Base-by-base conservation (phyloP, 2,113 vertebrate species). In the Chaetodon trifascialis region DNA sequence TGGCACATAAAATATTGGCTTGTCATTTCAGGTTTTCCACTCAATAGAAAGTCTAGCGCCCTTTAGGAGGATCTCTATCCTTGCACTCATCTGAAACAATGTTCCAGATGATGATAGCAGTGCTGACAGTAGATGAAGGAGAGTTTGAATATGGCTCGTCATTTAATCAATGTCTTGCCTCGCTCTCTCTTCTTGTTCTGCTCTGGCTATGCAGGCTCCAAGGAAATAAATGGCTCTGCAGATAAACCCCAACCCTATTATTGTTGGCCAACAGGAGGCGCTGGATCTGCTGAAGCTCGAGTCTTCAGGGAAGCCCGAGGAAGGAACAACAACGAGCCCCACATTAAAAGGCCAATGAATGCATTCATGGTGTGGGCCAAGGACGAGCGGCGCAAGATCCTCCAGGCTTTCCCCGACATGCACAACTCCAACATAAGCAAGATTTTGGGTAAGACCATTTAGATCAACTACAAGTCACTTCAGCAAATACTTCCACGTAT, bases 331-430 rank as follows among this genome's bases (percentile, higher is more conserved):
- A 99, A 96, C 9, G 98, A 99, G 91, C 98, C 98, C 14, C 98
- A 99, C 95, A 99, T 99, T 96, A 99, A 99, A 90, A 94, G 98
- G 93, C 98, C 98, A 90, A 99, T 99, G 98, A 99, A 99, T 65
- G 98, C 98, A 40, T 99, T 99, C 96, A 99, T 99, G 98, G 98
- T 99, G 92, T 99, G 98, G 98, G 98, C 98, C 56, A 99, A 99
- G 91, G 98, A 99, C 7, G 98, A 99, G 92, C 96, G 98, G 40
- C 96, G 98, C 88, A 99, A 99, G 95, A 99, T 99, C 93, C 97
- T 99, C 75, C 98, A 99, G 93, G 98, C 98, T 79, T 99, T 99
- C 88, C 98, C 98, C 0, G 98, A 99, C 95, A 99, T 99, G 98
- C 98, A 99, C 94, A 99, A 99, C 95, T 99, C 98, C 93, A 99